These are phyloP conservation scores for Otis tarda DNA, from an alignment of 2,113 vertebrate genomes.

Conservation along the genomic window DNA sequence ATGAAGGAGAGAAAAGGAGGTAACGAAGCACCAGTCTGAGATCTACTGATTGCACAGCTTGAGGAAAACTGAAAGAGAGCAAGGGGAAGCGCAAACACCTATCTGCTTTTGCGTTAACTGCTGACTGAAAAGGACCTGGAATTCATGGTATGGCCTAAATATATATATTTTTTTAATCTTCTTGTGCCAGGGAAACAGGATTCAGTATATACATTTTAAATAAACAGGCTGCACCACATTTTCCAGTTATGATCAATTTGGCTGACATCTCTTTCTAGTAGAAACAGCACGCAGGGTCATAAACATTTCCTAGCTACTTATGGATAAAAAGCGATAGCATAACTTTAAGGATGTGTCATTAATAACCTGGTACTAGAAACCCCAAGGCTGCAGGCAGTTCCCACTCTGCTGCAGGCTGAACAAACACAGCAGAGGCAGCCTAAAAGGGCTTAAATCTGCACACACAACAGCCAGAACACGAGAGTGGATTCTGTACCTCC, in stretches of 20 bases:
- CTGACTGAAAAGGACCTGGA: background rate
- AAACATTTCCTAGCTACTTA: conserved; percentile 19
- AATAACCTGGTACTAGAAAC: conserved; percentile 33
- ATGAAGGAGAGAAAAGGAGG: background rate
- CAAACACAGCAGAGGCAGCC: background rate
- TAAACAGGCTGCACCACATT: background rate
- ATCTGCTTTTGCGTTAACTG: background rate
- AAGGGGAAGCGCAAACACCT: background rate
- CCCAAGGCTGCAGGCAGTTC: background rate
- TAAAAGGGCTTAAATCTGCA: conserved; percentile 16
- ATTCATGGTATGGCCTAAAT: background rate
- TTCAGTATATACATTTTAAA: background rate
- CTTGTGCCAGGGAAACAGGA: background rate
- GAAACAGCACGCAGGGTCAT: conserved; percentile 9
- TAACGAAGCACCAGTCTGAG: background rate
- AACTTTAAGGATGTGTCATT: conserved; percentile 14
- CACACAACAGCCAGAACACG: conserved; percentile 3
- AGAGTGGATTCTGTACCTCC: conserved; percentile 6
- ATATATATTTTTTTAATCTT: background rate
- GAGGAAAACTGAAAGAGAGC: background rate
- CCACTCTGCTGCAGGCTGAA: background rate
- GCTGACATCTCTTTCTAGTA: background rate
- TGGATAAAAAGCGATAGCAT: conserved; percentile 17
- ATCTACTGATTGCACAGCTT: background rate
- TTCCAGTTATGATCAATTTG: background rate